Percentiles rank a stretch among this genome's conserved stretches.
phyloP scores from a whole-genome alignment of 2,113 vertebrate species.

The Delphinapterus leucas region DNA sequence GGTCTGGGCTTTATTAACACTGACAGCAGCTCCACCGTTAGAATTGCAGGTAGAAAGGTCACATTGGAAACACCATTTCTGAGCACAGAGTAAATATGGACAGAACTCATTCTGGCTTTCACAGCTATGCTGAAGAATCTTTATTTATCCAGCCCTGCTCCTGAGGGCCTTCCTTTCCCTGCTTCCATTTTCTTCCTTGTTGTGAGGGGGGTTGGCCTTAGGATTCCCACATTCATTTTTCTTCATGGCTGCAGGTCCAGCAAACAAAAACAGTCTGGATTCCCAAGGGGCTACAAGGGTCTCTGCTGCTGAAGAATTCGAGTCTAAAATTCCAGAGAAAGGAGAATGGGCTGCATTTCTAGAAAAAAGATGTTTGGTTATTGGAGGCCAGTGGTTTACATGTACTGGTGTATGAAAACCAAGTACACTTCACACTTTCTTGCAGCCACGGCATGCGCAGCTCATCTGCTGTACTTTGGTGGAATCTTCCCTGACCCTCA shows the following conservation, averaged over 20 bases:
- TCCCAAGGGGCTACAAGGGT: neutral
- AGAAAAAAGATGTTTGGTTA: neutral
- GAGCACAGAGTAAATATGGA: conserved; percentile 2
- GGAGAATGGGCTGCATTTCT: neutral
- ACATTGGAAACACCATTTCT: conserved; percentile 14
- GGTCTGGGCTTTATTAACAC: conserved; percentile 19
- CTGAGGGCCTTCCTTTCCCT: neutral
- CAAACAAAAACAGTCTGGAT: neutral
- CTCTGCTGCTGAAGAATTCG: neutral
- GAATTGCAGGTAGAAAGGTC: conserved; percentile 48
- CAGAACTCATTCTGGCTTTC: neutral
- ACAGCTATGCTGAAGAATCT: neutral
- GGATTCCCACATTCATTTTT: neutral
- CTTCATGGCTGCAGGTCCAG: neutral
- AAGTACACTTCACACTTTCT: rapidly evolving
- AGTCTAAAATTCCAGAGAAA: neutral
- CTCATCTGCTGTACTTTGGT: rapidly evolving
- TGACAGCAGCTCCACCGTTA: conserved; percentile 31
- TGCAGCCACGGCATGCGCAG: rapidly evolving
- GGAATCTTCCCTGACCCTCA: neutral
- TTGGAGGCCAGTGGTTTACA: neutral
- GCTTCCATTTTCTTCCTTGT: neutral
- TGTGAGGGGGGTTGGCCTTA: neutral
- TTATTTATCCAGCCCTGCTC: neutral
- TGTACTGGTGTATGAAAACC: neutral